Base-by-base conservation (phyloP, 2,888 invertebrate species). In the Syrista parreyssii region DNA sequence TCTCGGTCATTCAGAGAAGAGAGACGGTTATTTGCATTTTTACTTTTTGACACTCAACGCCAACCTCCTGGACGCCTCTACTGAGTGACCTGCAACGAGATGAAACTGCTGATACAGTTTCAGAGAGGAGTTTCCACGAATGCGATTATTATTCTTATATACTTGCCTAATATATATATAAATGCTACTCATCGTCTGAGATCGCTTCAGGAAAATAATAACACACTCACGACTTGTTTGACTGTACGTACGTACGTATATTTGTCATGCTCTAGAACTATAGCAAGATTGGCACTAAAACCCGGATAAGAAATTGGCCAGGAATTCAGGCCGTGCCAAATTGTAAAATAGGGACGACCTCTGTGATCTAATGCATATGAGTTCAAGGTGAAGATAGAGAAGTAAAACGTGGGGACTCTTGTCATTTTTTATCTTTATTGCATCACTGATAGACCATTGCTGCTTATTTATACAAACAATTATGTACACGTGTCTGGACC, bases 291-390 rank as follows among this genome's bases (percentile, higher is more conserved):
- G 83, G 82, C 83, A 79, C 32, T 55, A 68, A 71, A 15, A 80
- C 36, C 75, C 75, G 73, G 76, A 80, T 78, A 55, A 77, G 71
- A 77, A 80, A 82, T 75, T 75, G 69, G 72, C 76, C 72, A 72
- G 40, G 71, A 32, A 55, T 75, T 23, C 74, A 76, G 69, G 71
- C 71, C 74, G 80, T 82, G 84, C 84, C 83, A 82, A 79, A 82
- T 77, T 76, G 81, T 77, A 55, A 73, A 79, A 80, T 78, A 81
- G 77, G 76, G 79, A 77, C 71, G 77, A 75, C 76, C 77, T 77
- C 76, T 73, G 74, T 76, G 75, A 79, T 79, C 73, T 72, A 71
- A 76, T 78, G 73, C 72, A 36, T 69, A 35, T 78, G 78, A 80
- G 82, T 82, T 83, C 81, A 82, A 80, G 79, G 82, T 73, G 31